Conservation (phyloP, 2,113 vertebrate species). For the Prinia subflava region DNA sequence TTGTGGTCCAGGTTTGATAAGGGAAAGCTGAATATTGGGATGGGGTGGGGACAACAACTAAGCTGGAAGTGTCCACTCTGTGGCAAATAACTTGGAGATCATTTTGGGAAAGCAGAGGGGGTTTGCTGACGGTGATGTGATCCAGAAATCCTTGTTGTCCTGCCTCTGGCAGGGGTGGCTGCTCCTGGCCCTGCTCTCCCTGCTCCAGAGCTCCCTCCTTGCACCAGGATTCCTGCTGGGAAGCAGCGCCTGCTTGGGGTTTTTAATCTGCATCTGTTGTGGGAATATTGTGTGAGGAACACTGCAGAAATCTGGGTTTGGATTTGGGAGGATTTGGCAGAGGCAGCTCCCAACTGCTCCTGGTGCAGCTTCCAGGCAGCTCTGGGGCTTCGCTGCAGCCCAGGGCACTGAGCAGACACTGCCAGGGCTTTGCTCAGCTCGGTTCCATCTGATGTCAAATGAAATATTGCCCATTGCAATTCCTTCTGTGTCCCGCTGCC, state of each 20-base stretch:
- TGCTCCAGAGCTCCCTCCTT: not conserved
- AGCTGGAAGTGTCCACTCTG: not conserved
- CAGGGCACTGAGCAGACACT: not conserved
- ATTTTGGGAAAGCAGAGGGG: not conserved
- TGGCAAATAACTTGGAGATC: not conserved
- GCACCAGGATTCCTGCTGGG: rapidly evolving
- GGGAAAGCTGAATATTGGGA: not conserved
- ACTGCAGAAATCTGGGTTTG: not conserved
- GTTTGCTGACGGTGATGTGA: rapidly evolving
- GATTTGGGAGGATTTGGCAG: not conserved
- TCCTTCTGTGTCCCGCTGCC: not conserved
- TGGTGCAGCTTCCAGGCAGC: not conserved
- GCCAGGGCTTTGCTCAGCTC: not conserved
- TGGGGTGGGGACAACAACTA: too few species aligned
- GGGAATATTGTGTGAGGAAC: not conserved
- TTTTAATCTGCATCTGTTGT: not conserved
- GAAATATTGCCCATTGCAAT: not conserved
- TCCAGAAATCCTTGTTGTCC: not conserved
- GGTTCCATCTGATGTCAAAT: not conserved
- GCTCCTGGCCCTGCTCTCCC: not conserved
- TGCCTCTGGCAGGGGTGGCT: too few species aligned
- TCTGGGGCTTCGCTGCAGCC: not conserved
- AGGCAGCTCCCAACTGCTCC: not conserved
- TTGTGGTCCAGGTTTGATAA: rapidly evolving
- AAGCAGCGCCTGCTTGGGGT: not conserved